phyloP scores from a whole-genome alignment of 1,140 invertebrate genomes.

The Onthophagus taurus region DNA sequence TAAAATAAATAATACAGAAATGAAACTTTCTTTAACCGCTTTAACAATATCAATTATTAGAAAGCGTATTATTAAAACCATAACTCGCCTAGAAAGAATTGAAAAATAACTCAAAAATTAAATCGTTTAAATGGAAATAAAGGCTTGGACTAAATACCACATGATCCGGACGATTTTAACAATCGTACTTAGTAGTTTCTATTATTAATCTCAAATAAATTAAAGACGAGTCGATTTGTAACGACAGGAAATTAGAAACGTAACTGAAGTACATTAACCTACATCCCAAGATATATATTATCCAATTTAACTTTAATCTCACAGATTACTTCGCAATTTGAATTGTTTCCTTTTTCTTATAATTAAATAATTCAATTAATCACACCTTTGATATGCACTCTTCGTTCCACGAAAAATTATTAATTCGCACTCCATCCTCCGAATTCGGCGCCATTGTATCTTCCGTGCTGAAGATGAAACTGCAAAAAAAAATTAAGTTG shows the following conservation, averaged over 20 bases:
- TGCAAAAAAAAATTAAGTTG: conserved; percentile 26
- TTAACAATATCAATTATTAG: background rate
- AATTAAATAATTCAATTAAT: background rate
- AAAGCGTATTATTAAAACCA: too few species aligned
- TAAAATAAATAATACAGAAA: background rate
- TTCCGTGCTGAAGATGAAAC: conserved; percentile 27
- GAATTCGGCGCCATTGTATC: conserved; percentile 32
- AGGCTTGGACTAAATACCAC: background rate
- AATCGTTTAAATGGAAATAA: background rate
- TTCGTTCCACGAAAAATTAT: conserved; percentile 23
- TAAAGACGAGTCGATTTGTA: background rate
- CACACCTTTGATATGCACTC: conserved; percentile 30
- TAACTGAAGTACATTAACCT: background rate
- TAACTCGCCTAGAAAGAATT: too few species aligned
- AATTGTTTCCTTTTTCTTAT: background rate
- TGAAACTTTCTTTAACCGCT: background rate
- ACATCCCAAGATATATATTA: background rate
- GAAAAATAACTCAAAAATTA: too few species aligned
- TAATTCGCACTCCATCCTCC: conserved; percentile 23
- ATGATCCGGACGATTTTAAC: background rate
- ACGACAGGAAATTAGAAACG: too few species aligned
- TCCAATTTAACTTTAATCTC: background rate
- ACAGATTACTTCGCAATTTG: background rate
- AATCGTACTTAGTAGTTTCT: background rate
- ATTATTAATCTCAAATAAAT: background rate